Percentiles rank a stretch among this genome's conserved stretches.
Conservation (phyloP, 2,888 invertebrate genomes). For the Cheilosia vulpina region DNA sequence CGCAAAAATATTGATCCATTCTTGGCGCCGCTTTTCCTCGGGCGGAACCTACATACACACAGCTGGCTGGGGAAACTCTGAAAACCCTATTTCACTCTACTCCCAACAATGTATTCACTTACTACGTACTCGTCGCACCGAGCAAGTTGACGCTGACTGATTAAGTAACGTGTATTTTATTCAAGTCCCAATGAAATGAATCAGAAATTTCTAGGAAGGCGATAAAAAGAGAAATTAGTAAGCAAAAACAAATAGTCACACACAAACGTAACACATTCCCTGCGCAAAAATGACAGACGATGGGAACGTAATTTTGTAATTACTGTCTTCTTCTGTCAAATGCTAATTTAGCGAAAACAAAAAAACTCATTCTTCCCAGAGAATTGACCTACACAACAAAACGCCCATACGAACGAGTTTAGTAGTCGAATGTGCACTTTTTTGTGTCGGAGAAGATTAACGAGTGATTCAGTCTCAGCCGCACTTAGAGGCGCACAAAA, state of each 20-base stretch:
- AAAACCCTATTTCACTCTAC: not conserved
- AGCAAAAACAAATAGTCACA: not conserved
- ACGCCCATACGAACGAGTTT: not conserved
- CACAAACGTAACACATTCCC: not conserved
- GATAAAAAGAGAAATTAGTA: not conserved
- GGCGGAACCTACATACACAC: no score
- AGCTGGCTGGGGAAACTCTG: not conserved
- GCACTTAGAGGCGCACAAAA: constrained; percentile 48
- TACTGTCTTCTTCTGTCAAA: constrained; percentile 2
- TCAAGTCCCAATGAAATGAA: constrained; percentile 2
- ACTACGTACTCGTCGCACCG: not conserved
- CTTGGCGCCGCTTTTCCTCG: constrained; percentile 32
- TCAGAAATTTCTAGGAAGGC: constrained; percentile 10
- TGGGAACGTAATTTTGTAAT: constrained; percentile 6
- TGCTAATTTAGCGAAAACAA: constrained; percentile 19
- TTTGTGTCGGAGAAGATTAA: constrained; percentile 44
- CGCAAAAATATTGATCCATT: not conserved
- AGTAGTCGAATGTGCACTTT: not conserved
- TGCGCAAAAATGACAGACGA: not conserved
- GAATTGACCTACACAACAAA: constrained; percentile 58
- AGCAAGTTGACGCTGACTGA: not conserved
- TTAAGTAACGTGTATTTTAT: not conserved
- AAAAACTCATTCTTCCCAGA: not conserved
- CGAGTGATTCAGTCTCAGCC: constrained; percentile 58
- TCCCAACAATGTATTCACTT: not conserved